A percentile compares a stretch with the other conserved stretches of the same genome.
Evolutionary conservation across 2,113 vertebrate genomes (phyloP).

Genomic region (Cygnus buccinator): DNA sequence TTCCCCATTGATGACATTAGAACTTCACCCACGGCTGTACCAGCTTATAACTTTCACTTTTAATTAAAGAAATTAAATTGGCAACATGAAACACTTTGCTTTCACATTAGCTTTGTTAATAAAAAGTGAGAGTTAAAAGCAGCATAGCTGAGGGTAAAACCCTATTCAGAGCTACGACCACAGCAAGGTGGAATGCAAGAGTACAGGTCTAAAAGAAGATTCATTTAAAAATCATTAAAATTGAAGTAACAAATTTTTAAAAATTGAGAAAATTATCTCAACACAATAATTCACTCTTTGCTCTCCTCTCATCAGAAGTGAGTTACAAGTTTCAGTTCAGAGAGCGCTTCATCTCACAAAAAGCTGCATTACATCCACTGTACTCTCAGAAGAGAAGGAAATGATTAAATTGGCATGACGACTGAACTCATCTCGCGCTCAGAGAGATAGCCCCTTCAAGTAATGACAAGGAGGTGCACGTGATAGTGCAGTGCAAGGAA

Average conservation of each 20-base stretch:
- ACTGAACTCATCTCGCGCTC: background rate
- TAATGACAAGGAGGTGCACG: background rate
- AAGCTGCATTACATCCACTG: background rate
- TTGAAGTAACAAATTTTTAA: background rate
- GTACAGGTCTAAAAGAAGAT: background rate
- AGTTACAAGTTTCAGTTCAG: background rate
- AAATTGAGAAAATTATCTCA: constrained; percentile 16
- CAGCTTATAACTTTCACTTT: constrained; percentile 79
- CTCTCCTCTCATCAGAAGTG: background rate
- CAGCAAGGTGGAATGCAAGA: constrained; percentile 1
- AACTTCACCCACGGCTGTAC: constrained; percentile 77
- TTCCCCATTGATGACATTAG: constrained; percentile 70
- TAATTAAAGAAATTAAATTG: constrained; percentile 83
- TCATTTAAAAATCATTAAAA: constrained; percentile 31
- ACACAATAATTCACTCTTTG: background rate
- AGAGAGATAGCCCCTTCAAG: background rate
- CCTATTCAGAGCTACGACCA: background rate
- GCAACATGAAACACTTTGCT: constrained; percentile 78
- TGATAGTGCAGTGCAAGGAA: background rate
- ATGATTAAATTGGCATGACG: background rate
- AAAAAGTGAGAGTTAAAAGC: constrained; percentile 75
- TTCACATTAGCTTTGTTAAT: constrained; percentile 77
- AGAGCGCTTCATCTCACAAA: background rate
- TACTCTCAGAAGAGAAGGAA: background rate
- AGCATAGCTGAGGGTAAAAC: constrained; percentile 63